Evolutionary conservation across 2,888 invertebrate genomes (phyloP).

Genomic region (Chloroclystis v-ata): DNA sequence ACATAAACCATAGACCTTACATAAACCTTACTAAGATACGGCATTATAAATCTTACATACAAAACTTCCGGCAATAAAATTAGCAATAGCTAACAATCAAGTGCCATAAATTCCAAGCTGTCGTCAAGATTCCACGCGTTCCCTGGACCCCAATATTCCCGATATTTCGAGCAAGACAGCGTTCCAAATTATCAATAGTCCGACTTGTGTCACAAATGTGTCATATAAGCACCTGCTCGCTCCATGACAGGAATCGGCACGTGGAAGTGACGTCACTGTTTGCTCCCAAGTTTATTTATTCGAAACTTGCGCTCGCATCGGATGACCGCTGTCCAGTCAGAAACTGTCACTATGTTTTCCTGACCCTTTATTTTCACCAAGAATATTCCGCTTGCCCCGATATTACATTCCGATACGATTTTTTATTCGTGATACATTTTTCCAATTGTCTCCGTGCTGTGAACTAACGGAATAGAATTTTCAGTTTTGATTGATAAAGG

Average conservation of each 20-base stretch:
- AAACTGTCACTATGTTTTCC: conserved; percentile 73
- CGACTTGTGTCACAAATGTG: conserved; percentile 56
- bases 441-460: conserved; percentile 70
- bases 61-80: conserved; percentile 38
- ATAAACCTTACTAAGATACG: conserved; percentile 21
- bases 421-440: conserved; percentile 77
- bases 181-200: conserved; percentile 45
- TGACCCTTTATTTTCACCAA: conserved; percentile 76
- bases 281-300: conserved; percentile 69
- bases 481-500: conserved; percentile 78
- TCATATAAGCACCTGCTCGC: conserved; percentile 57
- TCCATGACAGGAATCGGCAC: conserved; percentile 43
- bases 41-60: conserved; percentile 41
- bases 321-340: conserved; percentile 72
- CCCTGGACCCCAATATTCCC: conserved; percentile 16
- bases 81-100: conserved; percentile 29
- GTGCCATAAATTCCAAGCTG: conserved; percentile 25
- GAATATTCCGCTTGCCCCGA: conserved; percentile 71
- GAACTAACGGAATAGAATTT: conserved; percentile 75
- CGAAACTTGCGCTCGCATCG: conserved; percentile 62
- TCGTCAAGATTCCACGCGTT: conserved; percentile 23
- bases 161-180: conserved; percentile 19
- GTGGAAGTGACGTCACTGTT: conserved; percentile 64
- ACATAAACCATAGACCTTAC: conserved; percentile 19
- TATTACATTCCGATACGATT: conserved; percentile 75